Evolutionary conservation across 2,797 vertebrate species (phyloP).

Genomic region (Astyanax mexicanus): DNA sequence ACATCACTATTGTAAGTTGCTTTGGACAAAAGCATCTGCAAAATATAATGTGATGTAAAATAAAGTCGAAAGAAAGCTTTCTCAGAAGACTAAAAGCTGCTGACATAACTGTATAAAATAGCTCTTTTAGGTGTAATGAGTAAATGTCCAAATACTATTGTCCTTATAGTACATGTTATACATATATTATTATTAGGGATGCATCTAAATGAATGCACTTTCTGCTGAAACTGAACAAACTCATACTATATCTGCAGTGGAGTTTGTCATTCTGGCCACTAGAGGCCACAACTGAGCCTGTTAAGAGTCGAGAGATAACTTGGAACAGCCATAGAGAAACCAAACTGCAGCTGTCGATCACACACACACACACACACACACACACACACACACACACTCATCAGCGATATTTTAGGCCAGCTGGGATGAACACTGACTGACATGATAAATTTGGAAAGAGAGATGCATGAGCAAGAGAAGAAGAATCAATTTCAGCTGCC

Average conservation of each 20-base stretch:
- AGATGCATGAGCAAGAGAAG: not conserved
- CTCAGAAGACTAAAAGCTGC: too few relatives aligned
- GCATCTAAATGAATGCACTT: too few relatives aligned
- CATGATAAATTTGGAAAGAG: slow-evolving; percentile 18
- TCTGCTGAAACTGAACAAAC: too few relatives aligned
- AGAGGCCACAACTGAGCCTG: slow-evolving; percentile 22
- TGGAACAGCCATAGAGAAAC: not conserved
- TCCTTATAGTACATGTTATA: too few relatives aligned
- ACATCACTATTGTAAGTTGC: too few relatives aligned
- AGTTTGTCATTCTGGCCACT: slow-evolving; percentile 6
- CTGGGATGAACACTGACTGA: slow-evolving; percentile 6
- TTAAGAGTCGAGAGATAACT: not conserved
- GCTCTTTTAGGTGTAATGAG: too few relatives aligned
- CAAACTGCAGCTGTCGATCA: slow-evolving; percentile 40
- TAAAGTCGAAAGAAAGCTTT: too few relatives aligned
- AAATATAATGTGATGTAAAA: too few relatives aligned
- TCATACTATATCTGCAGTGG: not conserved
- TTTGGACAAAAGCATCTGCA: too few relatives aligned
- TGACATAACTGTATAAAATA: too few relatives aligned
- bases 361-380: not conserved
- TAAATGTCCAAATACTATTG: too few relatives aligned
- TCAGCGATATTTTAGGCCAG: slow-evolving; percentile 16
- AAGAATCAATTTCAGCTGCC: slow-evolving; percentile 42
- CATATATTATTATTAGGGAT: too few relatives aligned
- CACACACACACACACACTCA: not conserved